Conservation (phyloP, 2,797 vertebrate genomes). For the Sebastes trivittatus region DNA sequence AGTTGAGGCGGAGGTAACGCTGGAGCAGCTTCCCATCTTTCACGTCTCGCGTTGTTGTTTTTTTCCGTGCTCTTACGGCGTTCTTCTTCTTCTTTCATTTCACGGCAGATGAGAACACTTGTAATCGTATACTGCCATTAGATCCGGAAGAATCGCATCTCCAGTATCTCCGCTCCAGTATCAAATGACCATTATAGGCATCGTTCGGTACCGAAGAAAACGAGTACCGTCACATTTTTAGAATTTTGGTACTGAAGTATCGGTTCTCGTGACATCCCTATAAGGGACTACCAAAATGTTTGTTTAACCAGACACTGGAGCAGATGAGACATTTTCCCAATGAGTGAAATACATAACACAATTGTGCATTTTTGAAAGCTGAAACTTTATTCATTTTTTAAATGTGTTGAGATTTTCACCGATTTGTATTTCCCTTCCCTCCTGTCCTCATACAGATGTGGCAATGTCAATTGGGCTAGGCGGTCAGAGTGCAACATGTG, state of each 20-base stretch:
- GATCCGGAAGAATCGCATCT: too few species aligned
- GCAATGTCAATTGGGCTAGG: conserved; percentile 98
- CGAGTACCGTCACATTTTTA: too few species aligned
- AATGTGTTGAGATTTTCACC: neutral
- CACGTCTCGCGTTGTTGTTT: too few species aligned
- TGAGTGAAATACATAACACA: neutral
- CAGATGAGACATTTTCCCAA: neutral
- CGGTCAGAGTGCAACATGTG: conserved; percentile 99
- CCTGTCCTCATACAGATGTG: conserved; percentile 83
- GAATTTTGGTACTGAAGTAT: too few species aligned
- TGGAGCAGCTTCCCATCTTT: too few species aligned
- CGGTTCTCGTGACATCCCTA: too few species aligned
- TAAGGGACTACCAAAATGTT: neutral
- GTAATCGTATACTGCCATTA: too few species aligned
- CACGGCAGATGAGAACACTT: too few species aligned
- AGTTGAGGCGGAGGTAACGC: too few species aligned
- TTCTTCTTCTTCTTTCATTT: too few species aligned
- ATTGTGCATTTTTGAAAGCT: neutral
- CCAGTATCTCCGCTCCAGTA: too few species aligned
- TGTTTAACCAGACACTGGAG: neutral
- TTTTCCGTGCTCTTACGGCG: accelerated
- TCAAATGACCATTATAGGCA: accelerated
- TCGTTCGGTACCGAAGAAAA: too few species aligned
- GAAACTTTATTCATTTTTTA: neutral
- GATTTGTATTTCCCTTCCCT: neutral